Percentiles rank a stretch among this genome's conserved stretches.
Evolutionary conservation across 1,140 invertebrate species (phyloP).

Genomic region (Proales similis): DNA sequence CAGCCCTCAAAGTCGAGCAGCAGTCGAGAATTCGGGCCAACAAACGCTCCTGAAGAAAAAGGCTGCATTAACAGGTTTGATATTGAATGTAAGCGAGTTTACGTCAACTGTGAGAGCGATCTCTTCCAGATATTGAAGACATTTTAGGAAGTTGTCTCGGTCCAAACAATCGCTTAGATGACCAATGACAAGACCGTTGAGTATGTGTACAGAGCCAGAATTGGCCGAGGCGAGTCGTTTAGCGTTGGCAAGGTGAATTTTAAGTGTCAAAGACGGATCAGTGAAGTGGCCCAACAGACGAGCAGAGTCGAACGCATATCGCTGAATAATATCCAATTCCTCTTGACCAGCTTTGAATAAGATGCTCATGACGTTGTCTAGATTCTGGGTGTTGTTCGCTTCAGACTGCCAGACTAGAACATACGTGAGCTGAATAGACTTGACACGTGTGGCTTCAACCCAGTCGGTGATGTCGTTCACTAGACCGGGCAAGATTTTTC

Average conservation of each 20-base stretch:
- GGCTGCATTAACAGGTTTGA: neutral
- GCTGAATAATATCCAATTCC: conserved; percentile 59
- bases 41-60: neutral
- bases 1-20: neutral
- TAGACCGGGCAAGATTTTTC: conserved; percentile 62
- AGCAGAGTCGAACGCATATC: conserved; percentile 55
- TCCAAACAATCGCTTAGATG: neutral
- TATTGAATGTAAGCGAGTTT: neutral
- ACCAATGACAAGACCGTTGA: conserved; percentile 15
- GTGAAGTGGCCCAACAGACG: conserved; percentile 22
- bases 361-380: conserved; percentile 56
- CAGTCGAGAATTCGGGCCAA: neutral
- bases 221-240: conserved; percentile 8
- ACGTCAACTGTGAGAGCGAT: conserved; percentile 13
- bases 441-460: conserved; percentile 62
- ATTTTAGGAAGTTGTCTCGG: neutral
- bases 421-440: conserved; percentile 65
- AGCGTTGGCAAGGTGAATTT: neutral
- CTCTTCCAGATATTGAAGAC: conserved; percentile 13
- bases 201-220: neutral
- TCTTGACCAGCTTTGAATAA: conserved; percentile 57
- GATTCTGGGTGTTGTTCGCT: conserved; percentile 63
- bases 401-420: conserved; percentile 64
- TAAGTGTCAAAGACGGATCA: conserved; percentile 10
- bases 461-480: conserved; percentile 65